Percentiles rank a stretch among this genome's conserved stretches.
Evolutionary conservation across 53 echinoderm and acorn worm species (phyloP).

Genomic region (Glandiceps talaboti): DNA sequence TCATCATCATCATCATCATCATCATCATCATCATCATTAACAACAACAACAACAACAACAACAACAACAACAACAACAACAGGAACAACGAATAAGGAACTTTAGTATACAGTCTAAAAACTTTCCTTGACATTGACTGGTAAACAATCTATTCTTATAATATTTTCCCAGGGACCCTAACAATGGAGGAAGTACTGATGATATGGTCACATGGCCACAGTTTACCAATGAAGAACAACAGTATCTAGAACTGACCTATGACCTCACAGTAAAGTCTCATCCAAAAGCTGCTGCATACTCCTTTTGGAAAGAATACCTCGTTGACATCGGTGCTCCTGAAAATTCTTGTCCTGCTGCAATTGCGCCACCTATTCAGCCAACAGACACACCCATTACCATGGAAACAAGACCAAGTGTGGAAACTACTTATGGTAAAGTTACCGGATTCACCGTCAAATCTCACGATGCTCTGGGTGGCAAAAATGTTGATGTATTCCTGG

Average conservation of each 20-base stretch:
- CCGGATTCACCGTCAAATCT: background rate
- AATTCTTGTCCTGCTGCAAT: background rate
- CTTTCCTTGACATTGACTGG: too few species aligned
- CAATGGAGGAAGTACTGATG: background rate
- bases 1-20: too few species aligned
- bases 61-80: too few species aligned
- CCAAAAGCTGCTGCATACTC: background rate
- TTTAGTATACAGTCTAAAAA: too few species aligned
- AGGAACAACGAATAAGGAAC: too few species aligned
- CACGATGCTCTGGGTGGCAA: background rate
- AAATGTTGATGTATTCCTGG: background rate
- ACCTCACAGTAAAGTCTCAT: background rate
- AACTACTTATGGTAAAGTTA: background rate
- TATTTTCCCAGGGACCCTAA: background rate
- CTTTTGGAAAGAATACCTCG: background rate
- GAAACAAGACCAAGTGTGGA: background rate
- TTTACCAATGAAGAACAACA: background rate
- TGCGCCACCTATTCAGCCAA: background rate
- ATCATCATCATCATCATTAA: too few species aligned
- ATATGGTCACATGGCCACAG: background rate
- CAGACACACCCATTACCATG: background rate
- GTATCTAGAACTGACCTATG: background rate
- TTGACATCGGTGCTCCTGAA: background rate
- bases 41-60: too few species aligned
- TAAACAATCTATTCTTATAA: too few species aligned